Percentiles rank a stretch among this genome's conserved stretches.
Conservation (phyloP, 2,888 invertebrate species). For the Ophion slaviceki region DNA sequence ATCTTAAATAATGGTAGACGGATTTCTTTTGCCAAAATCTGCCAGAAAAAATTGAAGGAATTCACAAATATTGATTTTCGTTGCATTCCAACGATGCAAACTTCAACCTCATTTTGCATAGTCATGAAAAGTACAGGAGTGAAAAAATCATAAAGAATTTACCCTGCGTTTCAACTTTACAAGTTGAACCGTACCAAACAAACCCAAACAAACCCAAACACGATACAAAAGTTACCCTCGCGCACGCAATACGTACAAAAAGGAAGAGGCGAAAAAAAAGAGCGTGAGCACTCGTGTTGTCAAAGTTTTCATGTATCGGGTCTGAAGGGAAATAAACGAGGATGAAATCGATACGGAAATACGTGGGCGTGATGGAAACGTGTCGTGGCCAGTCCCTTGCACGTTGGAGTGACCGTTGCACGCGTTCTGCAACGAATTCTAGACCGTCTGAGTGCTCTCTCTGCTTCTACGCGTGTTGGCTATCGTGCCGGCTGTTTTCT, state of each 20-base stretch:
- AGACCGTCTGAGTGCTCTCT: slow-evolving; percentile 25
- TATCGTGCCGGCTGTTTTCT: slow-evolving; percentile 68
- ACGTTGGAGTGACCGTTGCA: slow-evolving; percentile 66
- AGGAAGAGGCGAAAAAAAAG: neutral
- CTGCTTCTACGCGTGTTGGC: neutral
- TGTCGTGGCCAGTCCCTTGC: slow-evolving; percentile 72
- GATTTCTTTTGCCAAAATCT: too few relatives aligned
- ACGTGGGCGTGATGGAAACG: slow-evolving; percentile 72
- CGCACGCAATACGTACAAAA: neutral
- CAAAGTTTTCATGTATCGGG: neutral
- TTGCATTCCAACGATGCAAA: neutral
- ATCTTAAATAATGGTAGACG: too few relatives aligned
- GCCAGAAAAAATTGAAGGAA: too few relatives aligned
- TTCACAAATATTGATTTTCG: too few relatives aligned
- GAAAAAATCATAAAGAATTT: neutral
- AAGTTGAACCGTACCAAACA: neutral
- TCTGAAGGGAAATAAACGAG: slow-evolving; percentile 17
- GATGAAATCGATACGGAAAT: slow-evolving; percentile 62
- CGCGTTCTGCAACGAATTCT: slow-evolving; percentile 59
- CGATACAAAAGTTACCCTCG: neutral
- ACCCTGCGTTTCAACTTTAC: neutral
- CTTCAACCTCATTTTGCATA: neutral
- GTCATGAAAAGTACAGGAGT: neutral
- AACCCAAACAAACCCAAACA: neutral
- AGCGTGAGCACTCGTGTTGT: neutral